Base-by-base conservation (phyloP, 2,888 invertebrate genomes). In the Sphaerophoria taeniata region DNA sequence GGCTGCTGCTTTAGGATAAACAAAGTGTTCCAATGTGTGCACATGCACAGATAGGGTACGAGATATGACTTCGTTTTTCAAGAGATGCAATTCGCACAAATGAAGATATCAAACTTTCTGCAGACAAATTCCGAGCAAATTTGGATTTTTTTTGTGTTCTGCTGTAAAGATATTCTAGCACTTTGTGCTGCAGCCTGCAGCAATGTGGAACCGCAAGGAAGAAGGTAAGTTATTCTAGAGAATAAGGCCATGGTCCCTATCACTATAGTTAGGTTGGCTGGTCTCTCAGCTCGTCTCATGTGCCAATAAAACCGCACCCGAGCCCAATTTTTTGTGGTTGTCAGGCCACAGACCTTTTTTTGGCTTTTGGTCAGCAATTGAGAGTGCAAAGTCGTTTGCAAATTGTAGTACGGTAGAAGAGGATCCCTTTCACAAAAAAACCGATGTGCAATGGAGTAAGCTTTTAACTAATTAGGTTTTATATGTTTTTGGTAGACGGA, bases 91-190 rank as follows among this genome's bases (percentile, higher is more conserved):
- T 85, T 85, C 81, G 76, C 61, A 58, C 76, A 85, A 85, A 85
- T 85, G 85, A 81, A 85, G 85, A 85, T 81, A 85, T 81, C 85
- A 85, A 24, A 85, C 76, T 85, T 80, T 85, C 85, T 81, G 85
- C 81, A 85, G 85, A 85, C 85, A 81, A 85, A 81, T 77, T 81
- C 65, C 65, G 24, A 45, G 70, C 72, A 81, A 85, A 85, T 81
- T 85, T 70, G 69, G 63, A 65, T 70, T 69, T 43, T 12, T 6
- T 65, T 12, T 33, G 39, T 58, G 53, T 61, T 31, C 55, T 56
- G 39, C 34, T 31, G 24, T 43, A 67, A 33, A 39, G 53, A 53
- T 53, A 67, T 51, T 72, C 43, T 45, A 36, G 34, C 63, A 81
- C 24, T 65, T 65, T 61, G 53, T 43, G 70, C 49, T 47, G 49